phyloP scores from a whole-genome alignment of 2,113 vertebrate genomes.

The Ranitomeya variabilis region DNA sequence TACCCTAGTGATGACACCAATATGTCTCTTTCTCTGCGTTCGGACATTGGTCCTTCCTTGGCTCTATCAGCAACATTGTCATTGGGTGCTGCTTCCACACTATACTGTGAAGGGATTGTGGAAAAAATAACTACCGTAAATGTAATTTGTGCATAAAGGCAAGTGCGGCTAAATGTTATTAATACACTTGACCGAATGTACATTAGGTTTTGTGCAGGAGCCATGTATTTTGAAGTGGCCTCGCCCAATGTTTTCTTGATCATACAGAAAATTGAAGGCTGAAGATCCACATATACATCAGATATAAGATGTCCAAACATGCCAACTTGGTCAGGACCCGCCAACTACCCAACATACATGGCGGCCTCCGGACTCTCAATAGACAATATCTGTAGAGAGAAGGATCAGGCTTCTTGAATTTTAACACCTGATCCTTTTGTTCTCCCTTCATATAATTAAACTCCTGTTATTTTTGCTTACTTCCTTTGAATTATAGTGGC shows the following conservation, averaged over 20 bases:
- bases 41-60: neutral
- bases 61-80: neutral
- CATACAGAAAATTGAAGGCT: too few species aligned
- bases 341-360: too few species aligned
- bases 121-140: neutral
- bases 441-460: too few species aligned
- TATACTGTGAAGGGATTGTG: neutral
- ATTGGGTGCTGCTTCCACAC: neutral
- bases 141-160: neutral
- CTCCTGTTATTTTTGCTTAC: neutral
- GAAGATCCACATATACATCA: too few species aligned
- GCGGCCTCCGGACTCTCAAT: too few species aligned
- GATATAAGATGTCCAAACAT: too few species aligned
- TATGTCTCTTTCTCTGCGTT: neutral
- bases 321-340: too few species aligned
- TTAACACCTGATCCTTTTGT: too few species aligned
- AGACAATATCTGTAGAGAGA: too few species aligned
- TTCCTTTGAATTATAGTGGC: neutral
- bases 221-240: too few species aligned
- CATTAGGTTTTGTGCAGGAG: neutral
- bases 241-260: too few species aligned
- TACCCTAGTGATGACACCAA: neutral
- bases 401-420: too few species aligned
- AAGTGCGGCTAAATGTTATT: neutral
- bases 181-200: neutral